These are phyloP conservation scores for Coenonympha glycerion DNA, from an alignment of 2,888 invertebrate genomes.

Conservation along the genomic window DNA sequence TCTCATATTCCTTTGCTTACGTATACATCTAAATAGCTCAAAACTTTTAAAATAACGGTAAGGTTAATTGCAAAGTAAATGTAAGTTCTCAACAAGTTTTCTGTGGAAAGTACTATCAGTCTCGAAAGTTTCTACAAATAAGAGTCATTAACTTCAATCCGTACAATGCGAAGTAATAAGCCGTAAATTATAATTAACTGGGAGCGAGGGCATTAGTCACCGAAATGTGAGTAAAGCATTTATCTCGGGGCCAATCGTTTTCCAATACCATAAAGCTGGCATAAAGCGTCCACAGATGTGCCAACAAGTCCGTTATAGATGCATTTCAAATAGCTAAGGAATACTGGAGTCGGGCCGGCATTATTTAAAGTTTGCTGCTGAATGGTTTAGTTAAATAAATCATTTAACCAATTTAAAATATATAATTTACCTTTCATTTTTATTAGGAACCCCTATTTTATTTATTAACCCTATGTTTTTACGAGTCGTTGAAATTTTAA, in stretches of 20 bases:
- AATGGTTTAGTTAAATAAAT: too few relatives aligned
- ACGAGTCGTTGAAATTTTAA: too few relatives aligned
- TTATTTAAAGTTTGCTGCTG: too few relatives aligned
- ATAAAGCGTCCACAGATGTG: slow-evolving; percentile 13
- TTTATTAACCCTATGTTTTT: too few relatives aligned
- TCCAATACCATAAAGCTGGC: slow-evolving; percentile 49
- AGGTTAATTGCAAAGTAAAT: too few relatives aligned
- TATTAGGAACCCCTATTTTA: too few relatives aligned
- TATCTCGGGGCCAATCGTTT: slow-evolving; percentile 28
- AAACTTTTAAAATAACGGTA: too few relatives aligned
- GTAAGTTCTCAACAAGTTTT: background rate
- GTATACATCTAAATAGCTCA: too few relatives aligned
- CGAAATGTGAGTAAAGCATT: slow-evolving; percentile 13
- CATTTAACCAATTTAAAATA: too few relatives aligned
- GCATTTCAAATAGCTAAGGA: background rate
- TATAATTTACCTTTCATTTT: too few relatives aligned
- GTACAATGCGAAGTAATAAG: slow-evolving; percentile 2
- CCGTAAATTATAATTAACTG: slow-evolving; percentile 10
- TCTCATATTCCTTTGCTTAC: too few relatives aligned
- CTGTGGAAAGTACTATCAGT: background rate
- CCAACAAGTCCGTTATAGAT: background rate
- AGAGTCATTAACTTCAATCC: background rate
- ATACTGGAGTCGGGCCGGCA: background rate
- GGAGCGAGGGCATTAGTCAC: slow-evolving; percentile 11
- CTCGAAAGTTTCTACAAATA: background rate